Base-by-base conservation (phyloP, 2,888 invertebrate genomes). In the Parasteatoda lunata region DNA sequence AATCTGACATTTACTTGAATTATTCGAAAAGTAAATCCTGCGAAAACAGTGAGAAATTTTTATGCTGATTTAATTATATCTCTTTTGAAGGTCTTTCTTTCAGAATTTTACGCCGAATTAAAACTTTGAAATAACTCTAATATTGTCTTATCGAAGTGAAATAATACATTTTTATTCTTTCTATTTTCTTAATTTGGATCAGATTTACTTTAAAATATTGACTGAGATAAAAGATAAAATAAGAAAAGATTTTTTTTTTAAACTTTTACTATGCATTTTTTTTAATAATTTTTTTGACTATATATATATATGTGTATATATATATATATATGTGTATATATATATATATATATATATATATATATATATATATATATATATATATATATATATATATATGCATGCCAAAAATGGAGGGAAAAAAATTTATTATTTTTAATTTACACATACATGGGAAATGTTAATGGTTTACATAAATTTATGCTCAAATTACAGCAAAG, bases 51-150 rank as follows among this genome's bases (percentile, higher is more conserved):
- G 45, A 66, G 72, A 75, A 75, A 68, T 68, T 81, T 75, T 81
- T 68, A 81, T 71, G 75, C 48, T 81, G 68, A 81, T 81, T 81
- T 81, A 81, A 81, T 81, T 75, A 81, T 54, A 72, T 52, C 48
- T 54, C 64, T 48, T 48, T 69, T 30, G 69, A 59, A 68, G 30
- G 8, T 7, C 30, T 49, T 72, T 71, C 54, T 79, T 80, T 80
- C 52, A 51, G 49, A 30, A 64, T 72, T 73, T 52, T 49, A 66
- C 4, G 49, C 47, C 49, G 52, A 65, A 72, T 71, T 47, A 52
- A 73, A 73, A 73, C 64, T 72, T 49, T 6, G 11, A 70, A 78
- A 54, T 69, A 69, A 66, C 66, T 52, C 52, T 80, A 72, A 73
- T 80, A 66, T 80, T 80, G 72, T 66, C 66, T 80, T 66, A 73